A percentile compares a stretch with the other conserved stretches of the same genome.
Conservation (phyloP, 2,888 invertebrate species). For the Hemistola chrysoprasaria region DNA sequence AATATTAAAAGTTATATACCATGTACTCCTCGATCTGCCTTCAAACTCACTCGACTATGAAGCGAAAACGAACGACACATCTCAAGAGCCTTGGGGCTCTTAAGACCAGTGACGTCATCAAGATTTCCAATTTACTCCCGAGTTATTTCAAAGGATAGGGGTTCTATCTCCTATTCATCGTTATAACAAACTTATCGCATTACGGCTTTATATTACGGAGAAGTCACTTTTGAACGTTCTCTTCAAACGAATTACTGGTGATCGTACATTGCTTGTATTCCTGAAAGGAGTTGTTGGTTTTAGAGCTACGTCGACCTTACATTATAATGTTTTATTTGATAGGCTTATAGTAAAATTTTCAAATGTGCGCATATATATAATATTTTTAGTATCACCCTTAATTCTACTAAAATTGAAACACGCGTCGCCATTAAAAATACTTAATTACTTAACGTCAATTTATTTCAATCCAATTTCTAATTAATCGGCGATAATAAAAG, state of each 20-base stretch:
- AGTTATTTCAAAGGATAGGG: conserved; percentile 43
- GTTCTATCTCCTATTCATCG: conserved; percentile 42
- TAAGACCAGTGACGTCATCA: conserved; percentile 44
- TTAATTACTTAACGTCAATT: no score
- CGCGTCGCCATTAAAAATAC: no score
- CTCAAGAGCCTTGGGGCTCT: conserved; percentile 34
- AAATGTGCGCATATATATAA: no score
- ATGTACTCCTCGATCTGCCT: conserved; percentile 29
- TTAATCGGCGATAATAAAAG: no score
- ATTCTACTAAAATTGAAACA: no score
- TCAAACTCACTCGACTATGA: conserved; percentile 36
- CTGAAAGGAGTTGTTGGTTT: neutral
- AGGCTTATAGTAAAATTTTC: no score
- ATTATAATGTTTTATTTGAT: no score
- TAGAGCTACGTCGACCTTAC: no score
- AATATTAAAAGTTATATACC: conserved; percentile 6
- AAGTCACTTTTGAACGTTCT: conserved; percentile 13
- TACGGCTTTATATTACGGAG: conserved; percentile 26
- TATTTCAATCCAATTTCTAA: no score
- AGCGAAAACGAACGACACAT: conserved; percentile 36
- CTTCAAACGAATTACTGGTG: no score
- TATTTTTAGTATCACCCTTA: no score
- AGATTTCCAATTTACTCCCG: conserved; percentile 45
- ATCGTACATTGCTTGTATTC: no score
- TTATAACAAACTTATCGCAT: conserved; percentile 40